These are phyloP conservation scores for Taenaris catops DNA, from an alignment of 2,888 invertebrate species.

Conservation along the genomic window DNA sequence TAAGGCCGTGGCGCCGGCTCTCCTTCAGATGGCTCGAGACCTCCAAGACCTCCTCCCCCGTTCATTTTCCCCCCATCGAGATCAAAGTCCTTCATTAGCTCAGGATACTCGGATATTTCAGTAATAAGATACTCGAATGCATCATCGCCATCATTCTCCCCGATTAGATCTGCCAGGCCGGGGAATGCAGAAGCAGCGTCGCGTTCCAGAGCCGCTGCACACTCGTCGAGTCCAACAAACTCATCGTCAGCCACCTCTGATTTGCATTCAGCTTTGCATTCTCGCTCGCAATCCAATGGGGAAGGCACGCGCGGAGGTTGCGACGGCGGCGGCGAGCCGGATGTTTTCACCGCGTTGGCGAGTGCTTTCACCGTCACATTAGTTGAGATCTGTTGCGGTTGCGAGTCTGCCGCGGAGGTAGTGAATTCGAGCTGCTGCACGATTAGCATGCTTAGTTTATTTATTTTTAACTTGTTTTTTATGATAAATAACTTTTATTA, in stretches of 20 bases:
- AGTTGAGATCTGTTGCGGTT: constrained; percentile 94
- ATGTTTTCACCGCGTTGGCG: constrained; percentile 71
- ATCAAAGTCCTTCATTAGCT: constrained; percentile 92
- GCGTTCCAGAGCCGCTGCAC: constrained; percentile 91
- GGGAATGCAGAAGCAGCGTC: constrained; percentile 89
- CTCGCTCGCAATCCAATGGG: constrained; percentile 90
- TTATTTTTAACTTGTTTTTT: too few relatives aligned
- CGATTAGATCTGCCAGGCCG: constrained; percentile 89
- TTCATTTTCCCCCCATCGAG: constrained; percentile 62
- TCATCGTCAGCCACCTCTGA: constrained; percentile 89
- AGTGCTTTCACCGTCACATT: constrained; percentile 92
- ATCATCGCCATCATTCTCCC: constrained; percentile 90
- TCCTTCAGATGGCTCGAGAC: constrained; percentile 67
- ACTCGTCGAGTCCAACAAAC: constrained; percentile 91
- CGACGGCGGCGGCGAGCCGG: constrained; percentile 60
- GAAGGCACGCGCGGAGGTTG: constrained; percentile 84
- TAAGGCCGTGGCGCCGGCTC: constrained; percentile 68
- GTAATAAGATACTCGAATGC: constrained; percentile 93
- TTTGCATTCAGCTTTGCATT: constrained; percentile 88
- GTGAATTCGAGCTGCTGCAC: constrained; percentile 95
- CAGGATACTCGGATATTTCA: constrained; percentile 91
- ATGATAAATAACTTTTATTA: too few relatives aligned
- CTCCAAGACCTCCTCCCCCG: constrained; percentile 44
- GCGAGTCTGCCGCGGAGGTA: constrained; percentile 91
- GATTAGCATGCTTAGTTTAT: too few relatives aligned